Base-by-base conservation (phyloP, 2,888 invertebrate species). In the Elysia crispata region DNA sequence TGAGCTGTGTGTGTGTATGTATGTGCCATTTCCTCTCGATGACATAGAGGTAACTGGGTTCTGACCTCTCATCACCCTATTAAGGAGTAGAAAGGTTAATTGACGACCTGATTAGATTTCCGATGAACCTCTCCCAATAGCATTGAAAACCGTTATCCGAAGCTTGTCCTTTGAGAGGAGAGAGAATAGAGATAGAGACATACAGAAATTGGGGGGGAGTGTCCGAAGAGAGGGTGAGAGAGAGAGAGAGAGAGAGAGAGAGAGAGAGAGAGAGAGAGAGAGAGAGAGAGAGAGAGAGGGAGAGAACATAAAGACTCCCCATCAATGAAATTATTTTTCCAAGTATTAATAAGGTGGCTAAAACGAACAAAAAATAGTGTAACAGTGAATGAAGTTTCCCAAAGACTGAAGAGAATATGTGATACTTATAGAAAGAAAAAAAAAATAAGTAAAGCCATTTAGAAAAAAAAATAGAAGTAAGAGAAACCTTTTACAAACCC, bases 241-340 rank as follows among this genome's bases (percentile, higher is more conserved):
- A n/a, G 31, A n/a, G 23, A 33, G 31, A 70, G 33, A n/a, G 69
- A 31, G n/a, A 23, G 20, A 41, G 69, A 70, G 33, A 41, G 41
- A 23, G 41, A 69, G 33, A n/a, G 69, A 25, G 69, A 70, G 69
- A 18, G 31, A 70, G 20, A 70, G 5, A 70, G 31, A 70, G 18
- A 28, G n/a, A 41, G 33, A 1, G 33, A 69, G 5, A 41, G 31
- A 60, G 30, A 28, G 8, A 5, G 28, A 67, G 31, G 28, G 13
- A 25, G 67, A 67, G 31, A 15, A 25, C 66, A 1, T 20, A 25
- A 66, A 25, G 15, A n/a, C 15, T 66, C 15, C 66, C n/a, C n/a
- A n/a, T n/a, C n/a, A n/a, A n/a, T n/a, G n/a, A n/a, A n/a, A n/a
- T n/a, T n/a, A n/a, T n/a, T n/a, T n/a, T n/a, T n/a, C n/a, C n/a